A percentile compares a stretch with the other conserved stretches of the same genome.
phyloP scores from a whole-genome alignment of 2,113 vertebrate species.

The Chamaea fasciata region DNA sequence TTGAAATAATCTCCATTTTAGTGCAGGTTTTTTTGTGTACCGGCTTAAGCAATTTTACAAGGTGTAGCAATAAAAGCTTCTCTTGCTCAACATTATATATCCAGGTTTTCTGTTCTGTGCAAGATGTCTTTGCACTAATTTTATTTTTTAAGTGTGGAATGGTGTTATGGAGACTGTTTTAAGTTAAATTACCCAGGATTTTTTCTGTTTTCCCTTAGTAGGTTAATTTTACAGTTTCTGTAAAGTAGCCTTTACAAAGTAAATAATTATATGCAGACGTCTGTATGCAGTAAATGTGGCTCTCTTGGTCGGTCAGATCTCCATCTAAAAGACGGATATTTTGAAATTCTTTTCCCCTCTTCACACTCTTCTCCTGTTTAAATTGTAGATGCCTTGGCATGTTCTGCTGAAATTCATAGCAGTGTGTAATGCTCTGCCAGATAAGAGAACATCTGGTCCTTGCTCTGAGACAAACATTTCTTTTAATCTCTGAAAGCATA shows the following conservation, averaged over 20 bases:
- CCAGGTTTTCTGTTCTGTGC: not conserved
- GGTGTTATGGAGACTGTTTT: not conserved
- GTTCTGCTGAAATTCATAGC: not conserved
- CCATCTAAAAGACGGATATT: not conserved
- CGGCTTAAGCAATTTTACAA: not conserved
- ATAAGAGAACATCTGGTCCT: not conserved
- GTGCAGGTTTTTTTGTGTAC: not conserved
- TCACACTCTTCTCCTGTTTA: not conserved
- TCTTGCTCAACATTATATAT: not conserved
- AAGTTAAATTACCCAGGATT: not conserved
- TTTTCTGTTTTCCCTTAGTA: not conserved
- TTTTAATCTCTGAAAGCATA: not conserved
- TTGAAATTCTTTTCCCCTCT: not conserved
- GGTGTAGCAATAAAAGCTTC: not conserved
- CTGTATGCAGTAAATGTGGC: not conserved
- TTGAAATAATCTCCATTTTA: not conserved
- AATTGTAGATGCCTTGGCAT: not conserved
- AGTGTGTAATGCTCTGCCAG: not conserved
- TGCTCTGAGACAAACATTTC: not conserved
- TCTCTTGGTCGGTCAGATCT: not conserved
- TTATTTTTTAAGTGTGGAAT: not conserved
- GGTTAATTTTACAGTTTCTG: not conserved
- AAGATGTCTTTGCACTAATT: not conserved
- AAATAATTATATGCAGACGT: not conserved
- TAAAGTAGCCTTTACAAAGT: not conserved